These are phyloP conservation scores for Schrankia costaestrigalis DNA, from an alignment of 2,888 invertebrate species.

Conservation along the genomic window DNA sequence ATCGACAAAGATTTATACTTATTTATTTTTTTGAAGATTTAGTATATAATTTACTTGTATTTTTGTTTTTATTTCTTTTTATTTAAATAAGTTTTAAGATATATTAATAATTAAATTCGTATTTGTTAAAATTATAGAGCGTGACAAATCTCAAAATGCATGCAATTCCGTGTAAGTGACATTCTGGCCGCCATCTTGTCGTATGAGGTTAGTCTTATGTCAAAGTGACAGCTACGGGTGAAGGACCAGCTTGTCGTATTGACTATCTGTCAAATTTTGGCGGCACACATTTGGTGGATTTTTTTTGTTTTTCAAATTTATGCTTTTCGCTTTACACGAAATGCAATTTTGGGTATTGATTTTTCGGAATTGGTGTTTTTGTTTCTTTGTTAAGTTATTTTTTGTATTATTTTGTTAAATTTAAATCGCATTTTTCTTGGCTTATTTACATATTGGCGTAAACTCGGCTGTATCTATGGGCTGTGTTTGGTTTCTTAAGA, in stretches of 20 bases:
- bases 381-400: background rate
- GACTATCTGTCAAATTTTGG: slow-evolving; percentile 37
- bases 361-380: slow-evolving; percentile 12
- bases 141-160: slow-evolving; percentile 75
- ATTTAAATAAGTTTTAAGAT: slow-evolving; percentile 11
- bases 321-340: slow-evolving; percentile 26
- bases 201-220: slow-evolving; percentile 69
- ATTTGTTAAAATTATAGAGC: slow-evolving; percentile 69
- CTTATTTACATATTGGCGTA: too few species aligned
- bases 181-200: slow-evolving; percentile 65
- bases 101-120: slow-evolving; percentile 17
- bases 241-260: slow-evolving; percentile 17
- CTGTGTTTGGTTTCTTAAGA: too few species aligned
- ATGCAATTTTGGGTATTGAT: slow-evolving; percentile 19
- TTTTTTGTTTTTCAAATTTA: slow-evolving; percentile 13
- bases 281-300: slow-evolving; percentile 28
- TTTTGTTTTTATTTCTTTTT: too few species aligned
- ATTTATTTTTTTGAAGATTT: too few species aligned
- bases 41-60: too few species aligned
- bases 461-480: too few species aligned
- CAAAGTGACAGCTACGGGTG: slow-evolving; percentile 48
- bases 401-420: too few species aligned
- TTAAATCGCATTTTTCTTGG: too few species aligned
- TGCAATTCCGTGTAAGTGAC: slow-evolving; percentile 68
- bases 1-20: too few species aligned